These are phyloP conservation scores for Macrochelys suwanniensis DNA, from an alignment of 2,797 vertebrate genomes.

Conservation along the genomic window DNA sequence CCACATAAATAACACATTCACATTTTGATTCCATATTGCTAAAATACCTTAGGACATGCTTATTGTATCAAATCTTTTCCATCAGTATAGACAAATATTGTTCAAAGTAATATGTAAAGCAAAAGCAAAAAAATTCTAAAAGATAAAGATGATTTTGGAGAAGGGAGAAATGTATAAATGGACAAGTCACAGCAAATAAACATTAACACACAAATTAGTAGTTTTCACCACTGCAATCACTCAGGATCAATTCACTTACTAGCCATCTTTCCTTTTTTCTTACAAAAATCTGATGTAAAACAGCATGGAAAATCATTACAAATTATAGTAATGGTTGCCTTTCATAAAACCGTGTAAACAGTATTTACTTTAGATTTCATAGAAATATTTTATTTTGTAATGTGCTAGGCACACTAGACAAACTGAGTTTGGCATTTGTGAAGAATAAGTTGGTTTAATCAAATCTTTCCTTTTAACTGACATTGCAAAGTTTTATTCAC, in stretches of 20 bases:
- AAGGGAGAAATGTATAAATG: conserved; percentile 77
- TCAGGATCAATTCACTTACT: conserved; percentile 84
- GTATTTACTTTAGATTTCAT: conserved; percentile 42
- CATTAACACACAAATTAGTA: conserved; percentile 80
- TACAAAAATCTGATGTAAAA: conserved; percentile 88
- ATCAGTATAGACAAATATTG: conserved; percentile 82
- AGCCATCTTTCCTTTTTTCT: conserved; percentile 88
- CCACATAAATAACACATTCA: conserved; percentile 51
- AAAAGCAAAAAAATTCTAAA: conserved; percentile 78
- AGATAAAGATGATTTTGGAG: conserved; percentile 79
- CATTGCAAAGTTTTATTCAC: background rate
- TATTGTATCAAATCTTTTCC: conserved; percentile 78
- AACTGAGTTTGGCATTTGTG: conserved; percentile 40
- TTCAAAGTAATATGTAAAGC: conserved; percentile 77
- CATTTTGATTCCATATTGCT: conserved; percentile 44
- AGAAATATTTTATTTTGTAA: conserved; percentile 5
- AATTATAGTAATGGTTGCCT: conserved; percentile 77
- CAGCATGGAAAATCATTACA: conserved; percentile 79
- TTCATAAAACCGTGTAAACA: conserved; percentile 49
- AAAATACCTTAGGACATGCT: conserved; percentile 45
- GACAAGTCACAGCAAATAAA: conserved; percentile 89
- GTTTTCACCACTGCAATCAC: conserved; percentile 83
- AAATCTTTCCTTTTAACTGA: conserved; percentile 17
- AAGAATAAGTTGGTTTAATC: conserved; percentile 26
- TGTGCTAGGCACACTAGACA: conserved; percentile 14